Evolutionary conservation across 2,797 vertebrate genomes (phyloP), one percentile per base, ranked within the genome.

Genomic region (Eulemur rubriventer): DNA sequence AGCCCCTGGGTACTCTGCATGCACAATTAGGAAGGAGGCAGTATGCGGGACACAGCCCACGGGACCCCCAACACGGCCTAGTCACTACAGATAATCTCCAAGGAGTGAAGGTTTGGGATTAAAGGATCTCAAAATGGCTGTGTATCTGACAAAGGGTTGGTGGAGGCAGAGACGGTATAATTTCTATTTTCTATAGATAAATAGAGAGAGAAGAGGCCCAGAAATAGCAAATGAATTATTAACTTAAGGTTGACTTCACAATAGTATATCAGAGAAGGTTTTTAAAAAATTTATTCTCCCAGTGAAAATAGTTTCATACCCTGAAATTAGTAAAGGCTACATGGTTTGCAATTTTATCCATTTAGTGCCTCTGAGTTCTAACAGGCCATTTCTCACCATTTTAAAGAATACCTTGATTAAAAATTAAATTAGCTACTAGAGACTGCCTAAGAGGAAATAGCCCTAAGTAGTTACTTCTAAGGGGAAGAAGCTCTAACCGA

Each of bases 351-450:
- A 6, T 57, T 81, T 48, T 65, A 38, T 48, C 38, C 14, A 43
- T 10, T 50, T 30, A 70, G 63, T 41, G 46, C 38, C 79, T 91
- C 57, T 46, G 94, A 87, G 38, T 75, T 89, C 43, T 52, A 79
- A 76, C 2, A 55, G 82, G 69, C 76, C 92, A 89, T 96, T 96
- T 97, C 95, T 96, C 95, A 96, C 55, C 87, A 95, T 91, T 94
- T 97, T 91, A 95, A 97, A 97, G 79, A 95, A 81, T 28, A 92
- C 18, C 28, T 96, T 67, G 85, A 80, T 96, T 94, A 98, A 95
- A 95, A 95, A 97, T 80, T 94, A 96, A 93, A 96, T 87, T 24
- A 86, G 41, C 48, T 95, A 38, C 41, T 76, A 65, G 63, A 79
- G 59, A 92, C 43, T 30, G 73, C 43, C 22, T 61, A 80, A 26